Conservation (phyloP, 2,797 vertebrate genomes). For the Sciaenops ocellatus region DNA sequence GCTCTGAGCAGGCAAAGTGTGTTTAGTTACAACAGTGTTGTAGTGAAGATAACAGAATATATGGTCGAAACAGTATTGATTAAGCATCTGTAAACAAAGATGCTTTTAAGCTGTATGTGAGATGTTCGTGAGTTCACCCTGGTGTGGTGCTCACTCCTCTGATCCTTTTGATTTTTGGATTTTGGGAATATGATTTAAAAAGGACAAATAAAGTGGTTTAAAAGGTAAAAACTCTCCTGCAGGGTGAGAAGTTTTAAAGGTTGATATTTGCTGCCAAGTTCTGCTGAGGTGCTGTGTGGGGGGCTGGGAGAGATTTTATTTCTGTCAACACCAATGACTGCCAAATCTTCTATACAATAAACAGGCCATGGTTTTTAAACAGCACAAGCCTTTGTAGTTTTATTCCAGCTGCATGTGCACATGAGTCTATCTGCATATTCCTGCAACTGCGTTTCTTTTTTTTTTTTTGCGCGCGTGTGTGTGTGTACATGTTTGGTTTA, state of each 20-base stretch:
- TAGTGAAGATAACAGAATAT: slow-evolving; percentile 35
- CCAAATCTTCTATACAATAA: slow-evolving; percentile 79
- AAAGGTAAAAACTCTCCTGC: slow-evolving; percentile 21
- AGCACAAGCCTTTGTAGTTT: background rate
- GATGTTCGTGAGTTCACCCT: slow-evolving; percentile 10
- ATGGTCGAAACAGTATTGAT: slow-evolving; percentile 69
- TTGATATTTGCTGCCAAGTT: slow-evolving; percentile 56
- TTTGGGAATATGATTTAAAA: slow-evolving; percentile 18
- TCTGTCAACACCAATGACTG: slow-evolving; percentile 69
- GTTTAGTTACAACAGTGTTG: slow-evolving; percentile 75
- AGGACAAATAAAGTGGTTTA: slow-evolving; percentile 18
- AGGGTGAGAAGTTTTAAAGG: slow-evolving; percentile 32
- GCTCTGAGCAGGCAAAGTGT: slow-evolving; percentile 30
- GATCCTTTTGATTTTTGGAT: slow-evolving; percentile 5
- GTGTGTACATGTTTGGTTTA: background rate
- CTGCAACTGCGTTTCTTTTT: background rate
- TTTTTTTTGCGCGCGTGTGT: background rate
- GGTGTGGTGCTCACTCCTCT: background rate
- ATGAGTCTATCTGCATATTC: background rate
- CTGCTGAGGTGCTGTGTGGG: slow-evolving; percentile 28
- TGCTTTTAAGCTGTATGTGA: slow-evolving; percentile 37
- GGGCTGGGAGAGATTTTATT: slow-evolving; percentile 34
- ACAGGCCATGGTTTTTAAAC: slow-evolving; percentile 55
- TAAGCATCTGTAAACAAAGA: slow-evolving; percentile 48
- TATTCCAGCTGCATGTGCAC: background rate